These are phyloP conservation scores for Papilio demoleus DNA, from an alignment of 2,888 invertebrate genomes.

Conservation along the genomic window DNA sequence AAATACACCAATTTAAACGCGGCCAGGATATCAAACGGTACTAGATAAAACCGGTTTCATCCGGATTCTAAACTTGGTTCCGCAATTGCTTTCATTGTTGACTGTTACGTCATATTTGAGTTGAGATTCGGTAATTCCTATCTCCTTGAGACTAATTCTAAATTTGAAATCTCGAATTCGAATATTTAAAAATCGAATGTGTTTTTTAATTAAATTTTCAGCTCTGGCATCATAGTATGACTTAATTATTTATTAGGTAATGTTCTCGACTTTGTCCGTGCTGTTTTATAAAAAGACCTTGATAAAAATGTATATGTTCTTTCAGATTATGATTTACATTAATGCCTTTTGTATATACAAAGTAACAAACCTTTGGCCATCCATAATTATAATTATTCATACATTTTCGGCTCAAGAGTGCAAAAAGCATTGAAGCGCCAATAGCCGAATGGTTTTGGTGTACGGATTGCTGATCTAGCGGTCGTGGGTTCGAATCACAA, in stretches of 20 bases:
- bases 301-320: no score
- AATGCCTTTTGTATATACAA: no score
- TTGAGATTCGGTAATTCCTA: constrained; percentile 12
- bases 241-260: no score
- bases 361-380: no score
- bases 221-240: background rate
- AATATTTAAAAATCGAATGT: background rate
- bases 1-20: constrained; percentile 23
- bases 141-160: constrained; percentile 8
- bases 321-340: no score
- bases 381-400: no score
- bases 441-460: no score
- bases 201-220: background rate
- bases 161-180: background rate
- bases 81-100: constrained; percentile 13
- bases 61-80: constrained; percentile 21
- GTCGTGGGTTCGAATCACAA: no score
- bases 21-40: constrained; percentile 20
- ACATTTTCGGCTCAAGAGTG: no score
- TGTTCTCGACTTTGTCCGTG: background rate
- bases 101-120: background rate
- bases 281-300: background rate
- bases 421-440: no score
- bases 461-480: no score
- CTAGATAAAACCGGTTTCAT: constrained; percentile 21